Percentiles rank a stretch among this genome's conserved stretches.
These are phyloP conservation scores for Archips xylosteana DNA, from an alignment of 2,888 invertebrate genomes.

Conservation along the genomic window DNA sequence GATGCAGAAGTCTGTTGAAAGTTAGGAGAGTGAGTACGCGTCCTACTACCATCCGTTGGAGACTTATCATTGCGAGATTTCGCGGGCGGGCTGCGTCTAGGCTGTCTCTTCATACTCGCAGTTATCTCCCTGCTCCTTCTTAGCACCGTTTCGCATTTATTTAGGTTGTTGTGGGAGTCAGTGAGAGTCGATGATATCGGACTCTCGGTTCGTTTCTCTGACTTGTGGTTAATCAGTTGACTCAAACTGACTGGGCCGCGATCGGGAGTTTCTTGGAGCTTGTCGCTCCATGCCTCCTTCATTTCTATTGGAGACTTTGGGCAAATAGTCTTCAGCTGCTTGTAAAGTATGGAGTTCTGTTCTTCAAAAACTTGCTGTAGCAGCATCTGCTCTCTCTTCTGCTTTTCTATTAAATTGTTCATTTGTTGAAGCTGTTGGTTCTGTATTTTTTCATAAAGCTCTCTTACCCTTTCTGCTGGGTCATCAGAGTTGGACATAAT, in stretches of 20 bases:
- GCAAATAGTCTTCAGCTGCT: conserved; percentile 75
- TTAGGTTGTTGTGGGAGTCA: conserved; percentile 70
- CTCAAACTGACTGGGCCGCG: conserved; percentile 77
- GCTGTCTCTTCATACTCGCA: conserved; percentile 62
- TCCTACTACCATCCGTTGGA: conserved; percentile 56
- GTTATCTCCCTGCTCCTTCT: conserved; percentile 73
- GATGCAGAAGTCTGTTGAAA: conserved; percentile 55
- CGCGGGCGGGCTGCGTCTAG: neutral
- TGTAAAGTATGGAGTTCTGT: conserved; percentile 87
- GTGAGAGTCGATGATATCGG: conserved; percentile 64
- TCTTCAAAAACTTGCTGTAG: conserved; percentile 88
- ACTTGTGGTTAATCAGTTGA: conserved; percentile 70
- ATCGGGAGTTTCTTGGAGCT: conserved; percentile 51
- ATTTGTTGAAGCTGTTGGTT: conserved; percentile 88
- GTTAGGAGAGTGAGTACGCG: conserved; percentile 64
- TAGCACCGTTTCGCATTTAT: conserved; percentile 67
- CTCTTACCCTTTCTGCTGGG: conserved; percentile 70
- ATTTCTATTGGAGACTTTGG: conserved; percentile 70
- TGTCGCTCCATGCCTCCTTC: conserved; percentile 74
- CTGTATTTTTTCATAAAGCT: conserved; percentile 83
- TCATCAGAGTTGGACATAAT: conserved; percentile 63
- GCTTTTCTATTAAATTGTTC: conserved; percentile 86
- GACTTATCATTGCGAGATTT: conserved; percentile 43
- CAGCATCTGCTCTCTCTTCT: conserved; percentile 87
- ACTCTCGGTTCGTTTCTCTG: conserved; percentile 52